Evolutionary conservation across 2,113 vertebrate genomes (phyloP), one percentile per base, ranked within the genome.

Genomic region (Erythrocercus mccallii): DNA sequence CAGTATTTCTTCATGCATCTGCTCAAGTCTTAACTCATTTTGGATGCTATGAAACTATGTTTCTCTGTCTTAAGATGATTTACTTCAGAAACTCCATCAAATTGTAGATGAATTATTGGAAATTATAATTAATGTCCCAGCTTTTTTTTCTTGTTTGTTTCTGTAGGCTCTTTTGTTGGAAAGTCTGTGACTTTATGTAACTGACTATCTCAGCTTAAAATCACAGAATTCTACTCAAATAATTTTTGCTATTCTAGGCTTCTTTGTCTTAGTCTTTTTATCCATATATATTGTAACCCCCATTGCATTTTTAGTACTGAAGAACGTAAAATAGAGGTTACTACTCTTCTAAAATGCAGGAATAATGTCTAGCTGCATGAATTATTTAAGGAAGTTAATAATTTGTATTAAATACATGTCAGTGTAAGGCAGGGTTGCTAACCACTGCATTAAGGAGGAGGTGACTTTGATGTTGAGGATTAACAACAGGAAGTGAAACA

Each of bases 401-500:
- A 96, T 97, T 97, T 96, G 95, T 94, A 93, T 97, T 96, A 97
- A 95, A 90, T 94, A 88, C 85, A 82, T 79, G 93, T 96, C 96
- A 97, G 82, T 87, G 94, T 97, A 96, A 98, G 94, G 85, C 97
- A 98, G 90, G 96, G 97, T 97, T 98, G 98, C 97, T 97, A 96
- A 98, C 97, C 97, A 97, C 95, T 98, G 97, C 98, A 97, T 98
- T 98, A 98, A 98, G 97, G 95, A 96, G 92, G 96, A 95, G 97
- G 95, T 95, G 96, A 95, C 98, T 98, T 98, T 98, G 98, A 98
- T 98, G 98, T 98, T 96, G 85, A 96, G 97, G 96, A 88, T 98
- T 98, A 98, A 98, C 98, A 97, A 97, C 97, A 97, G 97, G 98
- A 97, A 98, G 98, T 86, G 94, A 97, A 98, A 97, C 97, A 97